Conservation (phyloP, 2,113 vertebrate genomes). For the Xiphorhynchus elegans region DNA sequence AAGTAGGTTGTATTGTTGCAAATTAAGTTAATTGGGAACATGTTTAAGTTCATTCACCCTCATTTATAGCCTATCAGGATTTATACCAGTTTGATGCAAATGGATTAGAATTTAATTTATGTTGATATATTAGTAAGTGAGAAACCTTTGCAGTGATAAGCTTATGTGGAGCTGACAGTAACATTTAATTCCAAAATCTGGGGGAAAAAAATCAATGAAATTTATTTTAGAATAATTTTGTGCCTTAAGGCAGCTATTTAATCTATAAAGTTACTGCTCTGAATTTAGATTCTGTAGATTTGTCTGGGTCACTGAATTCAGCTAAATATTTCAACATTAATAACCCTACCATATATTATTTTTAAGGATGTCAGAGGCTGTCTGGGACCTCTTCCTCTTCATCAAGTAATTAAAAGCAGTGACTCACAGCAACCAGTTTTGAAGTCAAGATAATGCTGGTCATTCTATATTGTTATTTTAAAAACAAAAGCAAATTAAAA, state of each 20-base stretch:
- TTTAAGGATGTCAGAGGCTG: not conserved
- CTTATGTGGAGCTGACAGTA: not conserved
- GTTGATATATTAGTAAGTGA: not conserved
- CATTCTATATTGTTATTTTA: not conserved
- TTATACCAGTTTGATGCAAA: not conserved
- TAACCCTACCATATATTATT: not conserved
- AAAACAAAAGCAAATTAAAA: not conserved
- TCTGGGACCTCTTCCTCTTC: not conserved
- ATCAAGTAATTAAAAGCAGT: constrained; percentile 12
- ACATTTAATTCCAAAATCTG: constrained; percentile 24
- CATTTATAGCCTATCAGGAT: not conserved
- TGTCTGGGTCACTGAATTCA: constrained; percentile 35
- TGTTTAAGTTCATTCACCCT: not conserved
- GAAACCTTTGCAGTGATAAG: not conserved
- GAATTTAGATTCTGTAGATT: constrained; percentile 19
- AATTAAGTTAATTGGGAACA: not conserved
- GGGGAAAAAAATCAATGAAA: not conserved
- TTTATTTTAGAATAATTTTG: constrained; percentile 39
- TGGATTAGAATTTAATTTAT: not conserved
- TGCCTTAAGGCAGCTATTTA: constrained; percentile 38
- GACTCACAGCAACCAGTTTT: not conserved
- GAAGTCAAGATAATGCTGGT: not conserved
- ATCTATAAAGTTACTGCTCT: constrained; percentile 20
- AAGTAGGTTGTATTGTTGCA: not conserved
- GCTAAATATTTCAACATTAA: constrained; percentile 55